These are phyloP conservation scores for Onchidella celtica DNA, from an alignment of 2,888 invertebrate genomes.

Conservation along the genomic window DNA sequence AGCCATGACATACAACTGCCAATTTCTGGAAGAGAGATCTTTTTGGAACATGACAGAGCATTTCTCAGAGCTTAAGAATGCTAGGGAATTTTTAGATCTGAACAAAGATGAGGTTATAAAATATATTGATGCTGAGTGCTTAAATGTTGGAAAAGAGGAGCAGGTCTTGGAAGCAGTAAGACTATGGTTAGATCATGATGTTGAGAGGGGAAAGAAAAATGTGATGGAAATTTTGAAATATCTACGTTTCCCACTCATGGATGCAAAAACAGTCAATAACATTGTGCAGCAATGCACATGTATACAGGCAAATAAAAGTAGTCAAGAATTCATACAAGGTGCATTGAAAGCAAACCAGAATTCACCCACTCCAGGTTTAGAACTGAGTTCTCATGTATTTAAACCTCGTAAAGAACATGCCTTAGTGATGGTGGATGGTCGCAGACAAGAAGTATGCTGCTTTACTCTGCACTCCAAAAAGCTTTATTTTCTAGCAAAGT, in stretches of 20 bases:
- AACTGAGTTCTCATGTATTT: constrained; percentile 25
- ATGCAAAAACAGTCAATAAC: constrained; percentile 40
- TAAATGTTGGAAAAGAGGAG: constrained; percentile 82
- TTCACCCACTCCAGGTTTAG: constrained; percentile 13
- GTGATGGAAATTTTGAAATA: constrained; percentile 81
- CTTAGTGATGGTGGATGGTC: constrained; percentile 57
- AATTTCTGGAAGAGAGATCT: constrained; percentile 80
- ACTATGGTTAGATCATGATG: constrained; percentile 80
- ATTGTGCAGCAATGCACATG: constrained; percentile 17
- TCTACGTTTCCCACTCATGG: constrained; percentile 78
- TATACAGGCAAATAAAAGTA: constrained; percentile 7
- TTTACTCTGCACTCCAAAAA: constrained; percentile 56
- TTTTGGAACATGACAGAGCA: constrained; percentile 79
- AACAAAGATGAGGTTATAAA: constrained; percentile 81
- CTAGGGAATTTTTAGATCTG: constrained; percentile 79
- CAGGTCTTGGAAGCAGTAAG: constrained; percentile 81
- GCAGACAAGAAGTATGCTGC: constrained; percentile 57
- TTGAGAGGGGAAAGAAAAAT: constrained; percentile 77
- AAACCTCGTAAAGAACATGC: constrained; percentile 54
- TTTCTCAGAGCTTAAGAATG: constrained; percentile 67
- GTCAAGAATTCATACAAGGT: constrained; percentile 36
- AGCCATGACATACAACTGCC: constrained; percentile 82
- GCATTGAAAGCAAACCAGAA: constrained; percentile 41
- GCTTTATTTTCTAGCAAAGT: constrained; percentile 56
- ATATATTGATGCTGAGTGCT: constrained; percentile 80